These are phyloP conservation scores for Caenorhabditis sp. DNA, from an alignment of 2,888 invertebrate genomes.

Conservation along the genomic window DNA sequence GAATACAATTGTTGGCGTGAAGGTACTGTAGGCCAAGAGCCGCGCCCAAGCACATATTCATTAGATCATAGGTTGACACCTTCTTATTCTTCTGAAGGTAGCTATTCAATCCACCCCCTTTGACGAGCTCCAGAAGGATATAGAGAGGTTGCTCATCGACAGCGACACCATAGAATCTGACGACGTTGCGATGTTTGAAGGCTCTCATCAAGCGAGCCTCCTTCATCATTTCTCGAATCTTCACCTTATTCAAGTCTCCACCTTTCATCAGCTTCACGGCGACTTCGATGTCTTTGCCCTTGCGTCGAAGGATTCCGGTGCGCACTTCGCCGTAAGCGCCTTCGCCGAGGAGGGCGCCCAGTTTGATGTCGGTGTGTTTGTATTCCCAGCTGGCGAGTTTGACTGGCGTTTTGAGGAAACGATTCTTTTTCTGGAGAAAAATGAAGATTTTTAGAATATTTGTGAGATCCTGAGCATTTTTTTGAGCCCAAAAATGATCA, in stretches of 20 bases:
- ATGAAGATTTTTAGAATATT: not conserved
- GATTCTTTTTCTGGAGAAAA: not conserved
- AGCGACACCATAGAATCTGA: conserved; percentile 43
- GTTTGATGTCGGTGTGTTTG: conserved; percentile 31
- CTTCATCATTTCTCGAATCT: conserved; percentile 49
- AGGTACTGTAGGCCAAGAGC: conserved; percentile 29
- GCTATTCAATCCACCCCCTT: conserved; percentile 21
- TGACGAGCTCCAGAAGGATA: conserved; percentile 43
- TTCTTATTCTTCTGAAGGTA: conserved; percentile 13
- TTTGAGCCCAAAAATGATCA: too few species aligned
- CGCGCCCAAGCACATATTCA: conserved; percentile 17
- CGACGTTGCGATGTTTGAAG: conserved; percentile 42
- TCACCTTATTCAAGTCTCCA: conserved; percentile 25
- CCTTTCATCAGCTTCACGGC: conserved; percentile 43
- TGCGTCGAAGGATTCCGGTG: conserved; percentile 21
- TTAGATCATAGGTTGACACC: not conserved
- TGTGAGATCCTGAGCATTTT: too few species aligned
- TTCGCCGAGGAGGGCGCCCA: conserved; percentile 34
- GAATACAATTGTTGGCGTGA: conserved; percentile 28
- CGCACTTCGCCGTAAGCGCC: conserved; percentile 48
- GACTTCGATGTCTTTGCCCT: conserved; percentile 26
- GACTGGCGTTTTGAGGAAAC: conserved; percentile 22
- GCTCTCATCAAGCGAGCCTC: conserved; percentile 43
- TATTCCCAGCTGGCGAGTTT: conserved; percentile 36
- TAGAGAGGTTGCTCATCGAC: conserved; percentile 46